Evolutionary conservation across 2,797 vertebrate species (phyloP), one percentile per base, ranked within the genome.

Genomic region (Parambassis ranga): DNA sequence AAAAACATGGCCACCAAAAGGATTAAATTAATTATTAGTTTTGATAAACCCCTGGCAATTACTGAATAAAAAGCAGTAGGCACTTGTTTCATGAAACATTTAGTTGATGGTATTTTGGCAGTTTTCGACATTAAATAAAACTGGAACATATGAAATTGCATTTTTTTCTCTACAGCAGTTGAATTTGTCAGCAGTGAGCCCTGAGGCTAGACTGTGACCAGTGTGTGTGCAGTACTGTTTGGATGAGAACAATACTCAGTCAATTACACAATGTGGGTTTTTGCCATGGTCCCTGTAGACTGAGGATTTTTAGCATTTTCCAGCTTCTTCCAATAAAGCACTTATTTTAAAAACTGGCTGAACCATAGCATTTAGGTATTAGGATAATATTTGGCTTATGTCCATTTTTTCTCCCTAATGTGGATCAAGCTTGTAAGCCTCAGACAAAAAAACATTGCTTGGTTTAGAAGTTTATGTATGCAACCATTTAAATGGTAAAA

Each of bases 371-470:
- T 79, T 81, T 78, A 71, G 41, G 57, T 65, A 47, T 27, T 10
- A 13, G 35, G 58, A 75, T 71, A 58, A 59, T 61, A 65, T 79
- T 81, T 35, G 62, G 59, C 53, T 71, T 58, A 44, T 2, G 49
- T 58, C 10, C 15, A 10, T 30, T 58, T 5, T 14, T 7, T 15
- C 0, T 14, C 19, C 14, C 9, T 73, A 68, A 57, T 41, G 32
- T 61, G 74, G 53, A 75, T 82, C 76, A 77, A 51, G 13, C 39
- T 50, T 71, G 38, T 75, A 78, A 82, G 24, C 50, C 57, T 63
- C 33, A 18, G 11, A 77, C 16, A 55, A 52, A 69, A 73, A 55
- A 8, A 13, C 7, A 53, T 13, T 33, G 31, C 61, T 37, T 47
- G 36, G 10, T 60, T 71, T 55, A 53, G 50, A 74, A 65, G 35